Conservation (phyloP, 2,113 vertebrate genomes). For the Egretta garzetta region DNA sequence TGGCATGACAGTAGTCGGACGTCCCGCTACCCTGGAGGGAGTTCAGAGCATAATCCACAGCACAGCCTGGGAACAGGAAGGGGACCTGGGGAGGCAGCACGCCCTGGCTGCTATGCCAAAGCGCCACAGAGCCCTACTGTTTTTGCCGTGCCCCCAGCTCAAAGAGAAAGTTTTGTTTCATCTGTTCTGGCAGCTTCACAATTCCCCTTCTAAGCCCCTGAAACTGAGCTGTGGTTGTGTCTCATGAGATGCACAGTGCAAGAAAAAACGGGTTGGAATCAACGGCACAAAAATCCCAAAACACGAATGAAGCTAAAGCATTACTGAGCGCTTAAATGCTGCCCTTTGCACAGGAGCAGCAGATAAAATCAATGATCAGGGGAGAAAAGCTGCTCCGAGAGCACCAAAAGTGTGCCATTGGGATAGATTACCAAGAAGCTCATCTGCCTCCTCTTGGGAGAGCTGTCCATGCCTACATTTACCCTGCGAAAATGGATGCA, state of each 20-base stretch:
- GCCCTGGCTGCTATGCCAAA: neutral
- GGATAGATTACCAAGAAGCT: neutral
- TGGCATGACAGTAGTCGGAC: neutral
- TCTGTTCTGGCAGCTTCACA: constrained; percentile 32
- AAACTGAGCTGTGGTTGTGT: neutral
- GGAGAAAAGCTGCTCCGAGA: neutral
- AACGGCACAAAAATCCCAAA: neutral
- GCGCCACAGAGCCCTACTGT: neutral
- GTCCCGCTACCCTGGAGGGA: constrained; percentile 45
- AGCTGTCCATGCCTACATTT: neutral
- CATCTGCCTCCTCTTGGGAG: neutral
- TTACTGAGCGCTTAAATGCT: rapidly evolving
- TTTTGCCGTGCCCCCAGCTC: neutral
- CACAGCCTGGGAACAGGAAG: constrained; percentile 44
- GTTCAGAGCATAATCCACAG: constrained; percentile 1
- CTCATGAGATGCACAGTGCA: constrained; percentile 14
- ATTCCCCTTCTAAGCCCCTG: constrained; percentile 4
- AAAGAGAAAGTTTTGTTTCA: constrained; percentile 34
- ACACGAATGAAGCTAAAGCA: neutral
- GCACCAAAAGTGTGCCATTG: neutral
- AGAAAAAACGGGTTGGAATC: neutral
- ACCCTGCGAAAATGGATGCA: neutral
- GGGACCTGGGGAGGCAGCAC: neutral
- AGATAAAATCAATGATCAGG: neutral
- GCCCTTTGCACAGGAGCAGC: neutral